Conservation (phyloP, 2,113 vertebrate genomes). For the Ursus arctos region DNA sequence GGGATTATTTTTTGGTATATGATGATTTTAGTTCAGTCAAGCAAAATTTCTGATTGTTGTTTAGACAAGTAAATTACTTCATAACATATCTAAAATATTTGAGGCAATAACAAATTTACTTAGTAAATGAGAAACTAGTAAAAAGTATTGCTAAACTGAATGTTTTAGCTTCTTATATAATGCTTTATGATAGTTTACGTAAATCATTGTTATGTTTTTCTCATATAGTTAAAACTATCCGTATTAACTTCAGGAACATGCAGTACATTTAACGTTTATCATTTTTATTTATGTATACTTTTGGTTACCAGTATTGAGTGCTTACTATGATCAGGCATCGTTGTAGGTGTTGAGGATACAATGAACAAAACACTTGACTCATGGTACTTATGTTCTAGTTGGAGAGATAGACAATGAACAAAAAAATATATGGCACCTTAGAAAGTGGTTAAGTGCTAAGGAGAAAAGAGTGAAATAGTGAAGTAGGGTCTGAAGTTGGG, state of each 20-base stretch:
- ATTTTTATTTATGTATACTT: background rate
- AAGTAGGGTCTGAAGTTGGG: background rate
- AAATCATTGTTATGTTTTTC: background rate
- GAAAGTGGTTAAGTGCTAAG: background rate
- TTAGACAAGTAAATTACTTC: background rate
- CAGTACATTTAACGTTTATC: background rate
- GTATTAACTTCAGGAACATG: background rate
- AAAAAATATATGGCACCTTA: background rate
- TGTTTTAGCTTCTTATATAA: constrained; percentile 13
- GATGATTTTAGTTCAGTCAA: background rate
- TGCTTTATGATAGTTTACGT: background rate
- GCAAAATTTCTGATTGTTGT: background rate
- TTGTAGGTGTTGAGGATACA: background rate
- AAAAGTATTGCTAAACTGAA: background rate
- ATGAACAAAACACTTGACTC: background rate
- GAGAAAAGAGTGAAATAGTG: background rate
- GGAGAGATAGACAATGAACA: background rate
- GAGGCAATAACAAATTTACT: background rate
- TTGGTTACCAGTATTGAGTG: background rate
- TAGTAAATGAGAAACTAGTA: background rate
- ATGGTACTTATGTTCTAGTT: background rate
- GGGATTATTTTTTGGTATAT: background rate
- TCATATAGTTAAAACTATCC: background rate
- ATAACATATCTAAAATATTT: background rate
- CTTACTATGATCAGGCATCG: background rate